Evolutionary conservation across 2,113 vertebrate genomes (phyloP), one percentile per base, ranked within the genome.

Genomic region (Triplophysa tibetana): DNA sequence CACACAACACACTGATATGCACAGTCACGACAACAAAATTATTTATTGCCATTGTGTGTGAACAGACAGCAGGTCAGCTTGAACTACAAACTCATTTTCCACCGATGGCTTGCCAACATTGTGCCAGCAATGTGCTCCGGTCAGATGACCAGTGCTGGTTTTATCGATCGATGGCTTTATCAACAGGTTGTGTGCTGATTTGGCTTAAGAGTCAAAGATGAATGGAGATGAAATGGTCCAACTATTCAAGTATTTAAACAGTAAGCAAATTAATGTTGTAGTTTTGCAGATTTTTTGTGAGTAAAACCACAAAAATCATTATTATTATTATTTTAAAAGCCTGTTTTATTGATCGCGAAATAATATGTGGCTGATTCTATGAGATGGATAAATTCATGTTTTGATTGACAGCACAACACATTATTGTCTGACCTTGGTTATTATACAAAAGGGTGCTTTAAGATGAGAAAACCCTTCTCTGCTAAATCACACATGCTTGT

Each of bases 11-110:
- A 26, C n/a, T 26, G 43, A 81, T 66, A 26, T 17, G 52, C n/a
- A n/a, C 62, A 79, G 60, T 80, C 81, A 86, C 84, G 86, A 85
- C 85, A 88, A 86, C 80, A 78, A 78, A 85, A 63, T 72, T 38
- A 79, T 90, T 91, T 90, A 89, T 91, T 91, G 89, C 88, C 87
- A 84, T 88, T 90, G 88, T 90, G 88, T 83, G 86, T 88, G 86
- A 90, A 88, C 80, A 78, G 87, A 90, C 87, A 83, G 84, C 83
- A 83, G 88, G 85, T 75, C 83, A 82, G 80, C 87, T 83, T 68
- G 76, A 61, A 19, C 38, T 61, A 24, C 76, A 26, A 66, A 69
- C 43, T 67, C 38, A 62, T 26, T 11, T 62, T 14, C 43, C 60
- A 52, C 52, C 9, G 5, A 78, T 69, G 78, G 60, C 29, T 61